A percentile compares a stretch with the other conserved stretches of the same genome.
phyloP scores from a whole-genome alignment of 2,797 vertebrate genomes.

The Malurus splendens region DNA sequence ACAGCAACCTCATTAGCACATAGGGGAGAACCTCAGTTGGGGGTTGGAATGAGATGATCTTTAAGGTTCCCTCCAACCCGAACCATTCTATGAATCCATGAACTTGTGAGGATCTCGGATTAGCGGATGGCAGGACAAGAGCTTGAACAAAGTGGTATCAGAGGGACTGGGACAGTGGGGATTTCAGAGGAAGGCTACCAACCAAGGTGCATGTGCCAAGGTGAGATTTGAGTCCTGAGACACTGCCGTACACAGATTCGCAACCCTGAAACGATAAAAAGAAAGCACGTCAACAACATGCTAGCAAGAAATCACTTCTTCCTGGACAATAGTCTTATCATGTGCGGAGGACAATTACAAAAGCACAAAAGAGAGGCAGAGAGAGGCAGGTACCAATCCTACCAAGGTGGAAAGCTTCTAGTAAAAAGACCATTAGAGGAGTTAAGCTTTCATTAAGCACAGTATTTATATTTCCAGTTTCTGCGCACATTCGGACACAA shows the following conservation, averaged over 20 bases:
- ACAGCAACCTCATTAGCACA: not conserved
- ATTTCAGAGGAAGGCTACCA: slow-evolving; percentile 39
- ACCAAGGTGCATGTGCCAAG: slow-evolving; percentile 89
- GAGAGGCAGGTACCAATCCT: not conserved
- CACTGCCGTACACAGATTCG: slow-evolving; percentile 85
- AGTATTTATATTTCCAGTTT: not conserved
- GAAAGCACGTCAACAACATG: not conserved
- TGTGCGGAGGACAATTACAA: not conserved
- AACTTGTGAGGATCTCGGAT: not conserved
- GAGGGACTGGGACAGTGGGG: not conserved
- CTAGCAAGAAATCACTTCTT: not conserved
- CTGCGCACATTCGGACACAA: not conserved
- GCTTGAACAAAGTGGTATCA: not conserved
- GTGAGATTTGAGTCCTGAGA: slow-evolving; percentile 92
- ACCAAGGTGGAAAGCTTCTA: not conserved
- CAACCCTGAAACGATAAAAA: slow-evolving; percentile 68
- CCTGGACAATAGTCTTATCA: not conserved
- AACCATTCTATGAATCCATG: not conserved
- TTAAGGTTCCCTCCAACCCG: not conserved
- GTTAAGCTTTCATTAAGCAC: not conserved
- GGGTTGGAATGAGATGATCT: not conserved
- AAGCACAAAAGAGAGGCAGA: not conserved
- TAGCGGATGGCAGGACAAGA: not conserved
- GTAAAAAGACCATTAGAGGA: not conserved
- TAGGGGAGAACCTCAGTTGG: rapidly evolving